phyloP scores from a whole-genome alignment of 2,113 vertebrate species.

The Corythoichthys intestinalis region DNA sequence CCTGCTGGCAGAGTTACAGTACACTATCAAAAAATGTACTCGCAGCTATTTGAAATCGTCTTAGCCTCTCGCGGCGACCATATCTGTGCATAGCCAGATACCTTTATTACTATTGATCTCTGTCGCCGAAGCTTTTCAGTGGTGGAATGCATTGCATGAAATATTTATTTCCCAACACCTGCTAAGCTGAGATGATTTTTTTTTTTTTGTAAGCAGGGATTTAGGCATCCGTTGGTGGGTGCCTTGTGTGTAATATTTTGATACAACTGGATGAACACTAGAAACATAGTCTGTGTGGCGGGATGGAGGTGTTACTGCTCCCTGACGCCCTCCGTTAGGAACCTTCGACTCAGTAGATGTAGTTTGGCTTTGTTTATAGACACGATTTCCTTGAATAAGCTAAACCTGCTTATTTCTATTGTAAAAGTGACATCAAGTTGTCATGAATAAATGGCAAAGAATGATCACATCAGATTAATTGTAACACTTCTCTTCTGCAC shows the following conservation, averaged over 20 bases:
- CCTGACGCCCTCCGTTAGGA: background rate
- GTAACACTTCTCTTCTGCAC: no score
- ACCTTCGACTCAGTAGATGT: background rate
- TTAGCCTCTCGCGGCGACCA: slow-evolving; percentile 10
- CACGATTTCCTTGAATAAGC: background rate
- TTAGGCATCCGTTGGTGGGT: slow-evolving; percentile 31
- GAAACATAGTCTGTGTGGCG: slow-evolving; percentile 30
- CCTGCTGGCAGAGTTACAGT: background rate
- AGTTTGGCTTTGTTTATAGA: background rate
- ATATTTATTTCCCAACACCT: slow-evolving; percentile 61
- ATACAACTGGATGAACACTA: slow-evolving; percentile 46
- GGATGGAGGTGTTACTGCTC: slow-evolving; percentile 16
- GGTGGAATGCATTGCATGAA: slow-evolving; percentile 43
- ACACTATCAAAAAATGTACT: background rate
- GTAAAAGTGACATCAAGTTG: background rate
- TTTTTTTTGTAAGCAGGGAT: slow-evolving; percentile 29
- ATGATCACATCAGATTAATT: background rate
- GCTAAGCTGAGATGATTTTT: slow-evolving; percentile 39
- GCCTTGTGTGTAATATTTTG: slow-evolving; percentile 36
- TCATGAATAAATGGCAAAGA: background rate
- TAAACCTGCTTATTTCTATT: background rate
- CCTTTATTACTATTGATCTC: slow-evolving; percentile 38
- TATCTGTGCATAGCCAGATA: slow-evolving; percentile 41
- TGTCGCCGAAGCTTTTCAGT: slow-evolving; percentile 27
- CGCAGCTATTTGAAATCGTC: slow-evolving; percentile 3